A percentile compares a stretch with the other conserved stretches of the same genome.
These are phyloP conservation scores for Eupeodes corollae DNA, from an alignment of 1,140 invertebrate genomes.

Conservation along the genomic window DNA sequence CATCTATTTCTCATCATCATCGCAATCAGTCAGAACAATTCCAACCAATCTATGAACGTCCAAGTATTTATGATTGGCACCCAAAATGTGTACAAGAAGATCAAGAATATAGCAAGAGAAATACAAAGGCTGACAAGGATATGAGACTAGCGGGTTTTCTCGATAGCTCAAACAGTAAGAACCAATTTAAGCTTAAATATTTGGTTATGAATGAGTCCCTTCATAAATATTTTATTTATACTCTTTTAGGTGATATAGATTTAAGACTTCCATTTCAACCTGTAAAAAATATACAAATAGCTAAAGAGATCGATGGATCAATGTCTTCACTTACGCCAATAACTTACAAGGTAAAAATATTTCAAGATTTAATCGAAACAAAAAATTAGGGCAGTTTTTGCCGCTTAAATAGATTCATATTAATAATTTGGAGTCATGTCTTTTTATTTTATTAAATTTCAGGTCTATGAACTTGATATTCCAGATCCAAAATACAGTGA, in stretches of 20 bases:
- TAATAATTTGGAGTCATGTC: not conserved
- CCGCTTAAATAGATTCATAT: not conserved
- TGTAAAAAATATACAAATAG: constrained; percentile 62
- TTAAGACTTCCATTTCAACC: constrained; percentile 68
- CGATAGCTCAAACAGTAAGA: not conserved
- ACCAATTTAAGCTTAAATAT: not conserved
- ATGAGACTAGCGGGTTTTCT: constrained; percentile 6
- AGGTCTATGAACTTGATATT: constrained; percentile 48
- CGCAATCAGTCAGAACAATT: not conserved
- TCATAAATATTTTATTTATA: constrained; percentile 15
- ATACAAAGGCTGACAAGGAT: constrained; percentile 9
- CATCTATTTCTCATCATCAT: constrained; percentile 1
- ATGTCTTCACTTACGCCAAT: constrained; percentile 63
- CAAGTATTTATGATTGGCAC: constrained; percentile 26
- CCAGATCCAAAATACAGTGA: constrained; percentile 62
- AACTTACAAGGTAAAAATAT: constrained; percentile 45
- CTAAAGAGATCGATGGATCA: constrained; percentile 74
- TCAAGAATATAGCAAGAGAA: constrained; percentile 4
- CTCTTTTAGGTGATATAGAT: constrained; percentile 57
- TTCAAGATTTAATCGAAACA: too few relatives aligned
- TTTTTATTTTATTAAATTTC: not conserved
- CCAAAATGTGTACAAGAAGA: constrained; percentile 8
- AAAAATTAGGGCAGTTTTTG: too few relatives aligned
- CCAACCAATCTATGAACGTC: constrained; percentile 12
- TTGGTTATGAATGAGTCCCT: too few relatives aligned